A percentile compares a stretch with the other conserved stretches of the same genome.
Evolutionary conservation across 2,797 vertebrate species (phyloP).

Genomic region (Emydoidea blandingii): DNA sequence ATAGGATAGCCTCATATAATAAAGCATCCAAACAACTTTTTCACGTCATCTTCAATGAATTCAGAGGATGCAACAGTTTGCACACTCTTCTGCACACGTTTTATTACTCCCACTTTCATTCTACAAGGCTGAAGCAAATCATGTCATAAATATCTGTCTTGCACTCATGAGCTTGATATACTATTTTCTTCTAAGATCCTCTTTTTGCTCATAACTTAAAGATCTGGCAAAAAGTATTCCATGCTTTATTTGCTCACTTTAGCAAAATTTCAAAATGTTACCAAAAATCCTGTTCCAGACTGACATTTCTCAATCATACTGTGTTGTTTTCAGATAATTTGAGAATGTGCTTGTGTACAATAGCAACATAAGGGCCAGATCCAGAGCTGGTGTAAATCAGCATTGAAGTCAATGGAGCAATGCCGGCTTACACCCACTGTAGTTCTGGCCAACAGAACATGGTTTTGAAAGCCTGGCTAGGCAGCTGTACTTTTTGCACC

Average conservation of each 20-base stretch:
- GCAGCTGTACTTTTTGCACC: background rate
- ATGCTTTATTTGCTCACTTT: slow-evolving; percentile 21
- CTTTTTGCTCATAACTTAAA: slow-evolving; percentile 44
- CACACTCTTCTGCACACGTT: slow-evolving; percentile 56
- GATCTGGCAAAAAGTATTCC: slow-evolving; percentile 39
- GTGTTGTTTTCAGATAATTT: slow-evolving; percentile 49
- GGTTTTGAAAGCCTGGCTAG: background rate
- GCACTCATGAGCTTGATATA: slow-evolving; percentile 36
- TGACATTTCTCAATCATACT: slow-evolving; percentile 16
- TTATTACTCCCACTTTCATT: slow-evolving; percentile 68
- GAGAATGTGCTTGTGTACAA: background rate
- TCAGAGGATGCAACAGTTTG: slow-evolving; percentile 76
- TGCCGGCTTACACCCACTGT: background rate
- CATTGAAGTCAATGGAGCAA: background rate
- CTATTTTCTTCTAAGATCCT: slow-evolving; percentile 49
- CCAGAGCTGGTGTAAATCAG: slow-evolving; percentile 1
- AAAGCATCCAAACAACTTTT: slow-evolving; percentile 80
- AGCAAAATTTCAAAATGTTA: slow-evolving; percentile 39
- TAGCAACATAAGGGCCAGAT: background rate
- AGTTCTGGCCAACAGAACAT: background rate
- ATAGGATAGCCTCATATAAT: slow-evolving; percentile 68
- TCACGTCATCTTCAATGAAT: slow-evolving; percentile 77
- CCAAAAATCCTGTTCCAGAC: slow-evolving; percentile 40
- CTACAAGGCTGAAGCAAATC: slow-evolving; percentile 58
- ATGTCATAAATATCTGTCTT: slow-evolving; percentile 69